Percentiles rank a stretch among this genome's conserved stretches.
These are phyloP conservation scores for Catamblyrhynchus diadema DNA, from an alignment of 2,797 vertebrate genomes.

Conservation along the genomic window DNA sequence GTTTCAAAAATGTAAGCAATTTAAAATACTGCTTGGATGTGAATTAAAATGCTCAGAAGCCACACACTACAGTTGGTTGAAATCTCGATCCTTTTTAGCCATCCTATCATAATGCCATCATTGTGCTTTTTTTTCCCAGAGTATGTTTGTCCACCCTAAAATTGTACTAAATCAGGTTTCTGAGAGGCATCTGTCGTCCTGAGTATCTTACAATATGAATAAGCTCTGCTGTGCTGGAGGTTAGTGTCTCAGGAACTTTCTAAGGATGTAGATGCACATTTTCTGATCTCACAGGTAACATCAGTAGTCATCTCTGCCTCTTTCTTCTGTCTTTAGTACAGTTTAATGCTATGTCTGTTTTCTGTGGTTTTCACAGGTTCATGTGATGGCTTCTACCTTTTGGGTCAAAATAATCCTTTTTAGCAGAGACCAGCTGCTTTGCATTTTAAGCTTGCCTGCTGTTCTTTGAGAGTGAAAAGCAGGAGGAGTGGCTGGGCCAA, in stretches of 20 bases:
- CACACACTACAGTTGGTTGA: background rate
- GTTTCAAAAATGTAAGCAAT: background rate
- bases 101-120: background rate
- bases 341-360: background rate
- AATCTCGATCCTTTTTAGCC: background rate
- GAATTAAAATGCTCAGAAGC: background rate
- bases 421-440: background rate
- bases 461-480: background rate
- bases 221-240: background rate
- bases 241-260: background rate
- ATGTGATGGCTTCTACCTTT: background rate
- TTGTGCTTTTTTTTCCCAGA: background rate
- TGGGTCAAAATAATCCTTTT: background rate
- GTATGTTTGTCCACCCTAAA: background rate
- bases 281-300: background rate
- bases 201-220: background rate
- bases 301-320: background rate
- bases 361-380: background rate
- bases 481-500: background rate
- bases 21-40: background rate
- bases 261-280: background rate
- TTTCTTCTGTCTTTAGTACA: background rate
- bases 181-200: background rate
- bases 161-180: background rate
- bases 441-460: background rate